Evolutionary conservation across 2,888 invertebrate species (phyloP), one percentile per base, ranked within the genome.

Genomic region (Cecidostiba fungosa): DNA sequence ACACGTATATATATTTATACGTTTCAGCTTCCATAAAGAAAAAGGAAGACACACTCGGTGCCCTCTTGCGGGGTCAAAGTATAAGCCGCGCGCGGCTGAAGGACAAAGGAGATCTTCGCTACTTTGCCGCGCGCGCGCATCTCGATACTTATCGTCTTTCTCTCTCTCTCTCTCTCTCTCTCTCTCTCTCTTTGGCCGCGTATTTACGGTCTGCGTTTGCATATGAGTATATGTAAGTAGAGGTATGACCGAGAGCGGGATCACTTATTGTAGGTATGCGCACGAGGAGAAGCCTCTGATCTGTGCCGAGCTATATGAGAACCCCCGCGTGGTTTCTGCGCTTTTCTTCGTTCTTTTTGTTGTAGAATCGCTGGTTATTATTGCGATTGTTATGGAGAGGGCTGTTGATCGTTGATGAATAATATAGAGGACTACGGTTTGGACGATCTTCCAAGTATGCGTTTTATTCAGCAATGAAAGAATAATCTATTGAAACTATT

Each of bases 181-280:
- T 43, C 43, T 43, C 12, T 10, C 12, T 43, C 43, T 66, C 12
- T 26, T 6, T 66, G 66, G 66, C 26, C 66, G 66, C 29, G 66
- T 66, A 66, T 66, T 66, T 66, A 29, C 66, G 66, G 29, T 12
- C 66, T 26, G 26, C 26, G 23, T 66, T 66, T 66, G 66, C 66
- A 66, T 66, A 29, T 66, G 29, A 29, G 29, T 29, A 16, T 54
- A 54, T n/a, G 29, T 50, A 19, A 50, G 50, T 50, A 19, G 16
- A 5, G 50, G 50, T 19, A 50, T 50, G 50, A 50, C 50, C 50
- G 50, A 50, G 50, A 50, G 50, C 16, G 19, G 19, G 50, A 50
- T 16, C n/a, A 59, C 54, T 59, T 59, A 59, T 59, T n/a, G 54
- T 59, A 59, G 54, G 23, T 66, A 66, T 66, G 66, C 66, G 66